Evolutionary conservation across 64 coral and sea anemone species (phyloP).

Genomic region (Montipora capricornis): DNA sequence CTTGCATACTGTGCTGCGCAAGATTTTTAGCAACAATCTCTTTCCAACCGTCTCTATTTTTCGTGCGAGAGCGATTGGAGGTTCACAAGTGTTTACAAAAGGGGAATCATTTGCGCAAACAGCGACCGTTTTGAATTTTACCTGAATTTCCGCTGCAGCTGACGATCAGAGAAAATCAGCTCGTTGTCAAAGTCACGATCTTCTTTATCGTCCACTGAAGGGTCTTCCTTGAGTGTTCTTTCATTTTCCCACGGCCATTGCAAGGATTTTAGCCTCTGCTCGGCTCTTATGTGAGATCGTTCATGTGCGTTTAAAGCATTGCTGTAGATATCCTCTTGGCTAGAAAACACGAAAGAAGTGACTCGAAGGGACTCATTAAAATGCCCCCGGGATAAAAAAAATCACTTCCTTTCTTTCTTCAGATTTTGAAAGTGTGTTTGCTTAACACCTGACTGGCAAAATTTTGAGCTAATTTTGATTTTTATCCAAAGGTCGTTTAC

Average conservation of each 20-base stretch:
- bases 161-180: slow-evolving; percentile 81
- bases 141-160: slow-evolving; percentile 88
- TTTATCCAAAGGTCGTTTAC: too few relatives aligned
- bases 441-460: too few relatives aligned
- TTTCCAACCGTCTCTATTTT: not conserved
- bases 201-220: slow-evolving; percentile 67
- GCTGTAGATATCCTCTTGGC: slow-evolving; percentile 30
- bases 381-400: too few relatives aligned
- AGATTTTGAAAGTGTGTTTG: too few relatives aligned
- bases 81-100: too few relatives aligned
- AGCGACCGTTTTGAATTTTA: not conserved
- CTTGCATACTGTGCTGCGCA: too few relatives aligned
- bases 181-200: slow-evolving; percentile 83
- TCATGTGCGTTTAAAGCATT: slow-evolving; percentile 85
- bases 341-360: not conserved
- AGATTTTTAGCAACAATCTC: too few relatives aligned
- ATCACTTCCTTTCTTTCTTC: too few relatives aligned
- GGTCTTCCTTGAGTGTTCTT: slow-evolving; percentile 76
- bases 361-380: not conserved
- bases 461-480: too few relatives aligned
- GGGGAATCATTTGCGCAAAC: not conserved
- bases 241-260: slow-evolving; percentile 95
- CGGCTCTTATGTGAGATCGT: slow-evolving; percentile 80
- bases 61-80: too few relatives aligned
- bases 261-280: slow-evolving; percentile 80